These are phyloP conservation scores for Periplaneta americana DNA, from an alignment of 1,140 invertebrate species.

Conservation along the genomic window DNA sequence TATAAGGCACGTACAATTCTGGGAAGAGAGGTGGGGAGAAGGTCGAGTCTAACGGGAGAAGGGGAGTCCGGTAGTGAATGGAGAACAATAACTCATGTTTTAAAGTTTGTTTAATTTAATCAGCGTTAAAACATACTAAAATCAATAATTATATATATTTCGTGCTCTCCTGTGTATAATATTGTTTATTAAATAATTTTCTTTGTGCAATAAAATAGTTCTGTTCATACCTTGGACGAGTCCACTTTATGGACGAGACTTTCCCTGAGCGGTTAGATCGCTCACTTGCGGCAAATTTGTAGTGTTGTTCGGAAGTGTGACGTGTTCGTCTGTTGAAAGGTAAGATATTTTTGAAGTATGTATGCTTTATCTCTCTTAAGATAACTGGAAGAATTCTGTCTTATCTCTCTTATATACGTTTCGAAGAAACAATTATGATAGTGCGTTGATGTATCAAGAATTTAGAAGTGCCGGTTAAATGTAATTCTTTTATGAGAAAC, in stretches of 20 bases:
- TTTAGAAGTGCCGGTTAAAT: not conserved
- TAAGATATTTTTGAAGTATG: not conserved
- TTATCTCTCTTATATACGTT: not conserved
- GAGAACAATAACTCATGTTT: not conserved
- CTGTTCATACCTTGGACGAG: not conserved
- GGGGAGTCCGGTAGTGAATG: constrained; percentile 20
- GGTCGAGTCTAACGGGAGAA: constrained; percentile 38
- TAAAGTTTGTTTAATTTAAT: not conserved
- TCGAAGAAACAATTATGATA: not conserved
- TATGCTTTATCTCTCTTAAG: not conserved
- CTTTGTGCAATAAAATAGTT: not conserved
- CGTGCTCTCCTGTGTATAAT: not conserved
- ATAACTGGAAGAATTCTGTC: not conserved
- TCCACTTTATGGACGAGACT: constrained; percentile 7
- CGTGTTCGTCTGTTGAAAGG: not conserved
- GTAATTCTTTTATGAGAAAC: not conserved
- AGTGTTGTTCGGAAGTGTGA: constrained; percentile 3
- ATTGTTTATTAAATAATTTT: not conserved
- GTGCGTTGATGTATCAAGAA: not conserved
- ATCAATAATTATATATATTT: not conserved
- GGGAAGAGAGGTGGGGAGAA: constrained; percentile 34
- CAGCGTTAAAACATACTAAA: not conserved
- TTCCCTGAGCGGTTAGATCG: constrained; percentile 2
- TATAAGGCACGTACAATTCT: constrained; percentile 66
- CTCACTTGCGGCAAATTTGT: constrained; percentile 14